A percentile compares a stretch with the other conserved stretches of the same genome.
These are phyloP conservation scores for Neodiprion pinetum DNA, from an alignment of 1,140 invertebrate genomes.

Conservation along the genomic window DNA sequence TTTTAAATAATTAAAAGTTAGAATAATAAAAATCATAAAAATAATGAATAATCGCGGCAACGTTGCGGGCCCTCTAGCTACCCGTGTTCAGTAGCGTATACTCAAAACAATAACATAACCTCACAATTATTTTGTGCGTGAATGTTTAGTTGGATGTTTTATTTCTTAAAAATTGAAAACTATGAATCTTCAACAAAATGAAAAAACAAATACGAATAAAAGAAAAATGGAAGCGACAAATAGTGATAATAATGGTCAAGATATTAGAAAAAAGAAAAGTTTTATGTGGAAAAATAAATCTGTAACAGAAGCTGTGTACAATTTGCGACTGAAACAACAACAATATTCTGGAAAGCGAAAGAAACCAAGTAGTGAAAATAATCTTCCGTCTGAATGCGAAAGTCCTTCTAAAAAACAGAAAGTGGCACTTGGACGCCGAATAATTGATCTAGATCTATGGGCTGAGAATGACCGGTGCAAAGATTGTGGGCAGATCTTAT, in stretches of 20 bases:
- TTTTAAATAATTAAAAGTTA: constrained; percentile 10
- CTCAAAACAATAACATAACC: constrained; percentile 7
- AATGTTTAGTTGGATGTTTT: neutral
- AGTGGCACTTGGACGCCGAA: neutral
- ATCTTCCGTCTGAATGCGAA: neutral
- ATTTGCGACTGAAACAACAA: constrained; percentile 7
- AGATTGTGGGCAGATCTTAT: constrained; percentile 4
- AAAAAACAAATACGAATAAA: neutral
- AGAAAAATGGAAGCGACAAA: constrained; percentile 1
- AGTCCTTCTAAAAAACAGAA: neutral
- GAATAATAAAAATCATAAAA: constrained; percentile 2
- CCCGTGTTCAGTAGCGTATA: constrained; percentile 3
- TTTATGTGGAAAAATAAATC: constrained; percentile 2
- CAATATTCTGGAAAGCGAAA: neutral
- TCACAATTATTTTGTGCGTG: neutral
- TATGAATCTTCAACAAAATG: neutral
- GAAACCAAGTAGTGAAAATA: neutral
- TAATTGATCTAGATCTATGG: constrained; percentile 5
- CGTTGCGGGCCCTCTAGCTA: constrained; percentile 8
- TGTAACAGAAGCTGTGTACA: constrained; percentile 1
- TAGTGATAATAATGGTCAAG: neutral
- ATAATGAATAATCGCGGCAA: constrained; percentile 7
- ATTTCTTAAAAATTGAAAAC: neutral
- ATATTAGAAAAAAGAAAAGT: neutral
- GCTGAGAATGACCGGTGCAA: constrained; percentile 4